Evolutionary conservation across 2,888 invertebrate species (phyloP).

Genomic region (Leptura quadrifasciata): DNA sequence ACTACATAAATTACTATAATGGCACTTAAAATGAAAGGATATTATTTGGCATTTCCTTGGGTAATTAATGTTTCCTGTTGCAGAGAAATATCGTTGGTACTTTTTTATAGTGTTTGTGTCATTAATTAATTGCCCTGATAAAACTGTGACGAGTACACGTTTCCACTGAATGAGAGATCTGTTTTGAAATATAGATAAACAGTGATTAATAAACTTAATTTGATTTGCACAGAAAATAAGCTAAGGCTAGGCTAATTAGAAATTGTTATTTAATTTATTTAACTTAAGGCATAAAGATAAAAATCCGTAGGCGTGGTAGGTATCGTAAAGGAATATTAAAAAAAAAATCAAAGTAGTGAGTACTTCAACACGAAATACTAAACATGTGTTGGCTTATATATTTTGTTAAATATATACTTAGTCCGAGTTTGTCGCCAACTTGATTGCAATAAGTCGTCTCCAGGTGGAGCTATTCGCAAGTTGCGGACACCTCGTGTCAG

Average conservation of each 20-base stretch:
- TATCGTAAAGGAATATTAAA: too few relatives aligned
- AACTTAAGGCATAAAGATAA: not conserved
- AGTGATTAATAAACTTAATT: not conserved
- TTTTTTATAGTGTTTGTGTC: constrained; percentile 13
- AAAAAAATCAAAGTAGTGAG: too few relatives aligned
- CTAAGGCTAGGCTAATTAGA: not conserved
- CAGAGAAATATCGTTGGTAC: not conserved
- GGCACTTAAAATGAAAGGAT: constrained; percentile 42
- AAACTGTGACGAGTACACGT: constrained; percentile 20
- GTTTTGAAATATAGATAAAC: not conserved
- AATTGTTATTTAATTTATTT: not conserved
- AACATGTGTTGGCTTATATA: too few relatives aligned
- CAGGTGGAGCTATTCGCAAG: too few relatives aligned
- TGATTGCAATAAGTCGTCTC: too few relatives aligned
- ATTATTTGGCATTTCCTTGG: constrained; percentile 41
- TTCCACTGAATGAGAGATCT: not conserved
- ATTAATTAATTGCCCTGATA: constrained; percentile 22
- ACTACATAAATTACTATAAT: constrained; percentile 42
- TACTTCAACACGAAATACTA: too few relatives aligned
- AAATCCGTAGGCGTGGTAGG: not conserved
- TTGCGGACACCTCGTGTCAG: too few relatives aligned
- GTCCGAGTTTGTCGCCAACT: too few relatives aligned
- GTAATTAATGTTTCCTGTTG: constrained; percentile 52
- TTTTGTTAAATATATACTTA: too few relatives aligned
- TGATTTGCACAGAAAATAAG: not conserved